Conservation (phyloP, 2,797 vertebrate genomes). For the Urophycis tenuis region DNA sequence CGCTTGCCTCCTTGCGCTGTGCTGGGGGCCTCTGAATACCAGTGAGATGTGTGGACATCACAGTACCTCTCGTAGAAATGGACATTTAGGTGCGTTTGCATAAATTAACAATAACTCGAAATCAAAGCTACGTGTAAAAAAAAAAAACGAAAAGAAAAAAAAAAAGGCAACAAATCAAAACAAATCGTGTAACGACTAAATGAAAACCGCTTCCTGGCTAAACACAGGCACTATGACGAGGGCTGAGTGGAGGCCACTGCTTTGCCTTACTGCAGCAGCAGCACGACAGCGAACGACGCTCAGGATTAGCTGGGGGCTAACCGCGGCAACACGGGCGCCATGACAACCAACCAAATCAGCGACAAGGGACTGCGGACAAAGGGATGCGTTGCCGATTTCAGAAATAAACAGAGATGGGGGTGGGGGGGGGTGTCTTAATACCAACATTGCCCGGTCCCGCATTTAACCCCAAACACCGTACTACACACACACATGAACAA, state of each 20-base stretch:
- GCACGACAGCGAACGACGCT: conserved; percentile 17
- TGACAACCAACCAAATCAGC: neutral
- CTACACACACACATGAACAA: conserved; percentile 2
- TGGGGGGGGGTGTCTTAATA: neutral
- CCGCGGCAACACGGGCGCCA: neutral
- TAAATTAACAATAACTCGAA: conserved; percentile 27
- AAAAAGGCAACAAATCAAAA: conserved; percentile 11
- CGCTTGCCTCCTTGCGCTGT: conserved; percentile 36
- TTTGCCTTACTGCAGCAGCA: conserved; percentile 25
- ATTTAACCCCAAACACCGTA: neutral
- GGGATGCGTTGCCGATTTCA: neutral
- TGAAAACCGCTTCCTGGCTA: conserved; percentile 26
- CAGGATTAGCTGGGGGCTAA: neutral
- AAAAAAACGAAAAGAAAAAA: conserved; percentile 17
- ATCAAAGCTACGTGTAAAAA: conserved; percentile 11
- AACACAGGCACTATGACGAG: conserved; percentile 51
- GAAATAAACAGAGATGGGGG: neutral
- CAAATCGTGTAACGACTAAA: neutral
- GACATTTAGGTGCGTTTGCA: conserved; percentile 19
- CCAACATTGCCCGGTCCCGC: neutral
- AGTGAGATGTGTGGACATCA: neutral
- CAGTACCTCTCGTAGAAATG: conserved; percentile 51
- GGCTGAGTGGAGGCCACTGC: conserved; percentile 30
- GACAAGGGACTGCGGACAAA: neutral
- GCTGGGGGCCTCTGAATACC: neutral